Evolutionary conservation across 2,888 invertebrate genomes (phyloP).

Genomic region (Conus canariensis): DNA sequence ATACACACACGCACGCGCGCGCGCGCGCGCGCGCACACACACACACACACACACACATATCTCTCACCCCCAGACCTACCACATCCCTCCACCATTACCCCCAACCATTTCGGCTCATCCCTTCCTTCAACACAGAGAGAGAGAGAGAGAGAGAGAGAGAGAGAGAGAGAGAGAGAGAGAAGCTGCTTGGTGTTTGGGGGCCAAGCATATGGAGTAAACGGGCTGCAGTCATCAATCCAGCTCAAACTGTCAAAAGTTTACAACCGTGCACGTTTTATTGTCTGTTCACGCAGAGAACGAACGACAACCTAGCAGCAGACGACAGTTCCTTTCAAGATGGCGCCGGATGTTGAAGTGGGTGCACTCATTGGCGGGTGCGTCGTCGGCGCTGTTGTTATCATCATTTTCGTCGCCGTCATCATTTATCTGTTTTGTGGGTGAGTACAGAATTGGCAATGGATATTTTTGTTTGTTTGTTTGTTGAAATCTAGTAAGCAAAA

Average conservation of each 20-base stretch:
- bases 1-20: background rate
- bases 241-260: too few species aligned
- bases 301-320: slow-evolving; percentile 13
- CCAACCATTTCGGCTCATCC: background rate
- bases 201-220: too few species aligned
- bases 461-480: too few species aligned
- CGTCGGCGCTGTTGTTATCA: slow-evolving; percentile 60
- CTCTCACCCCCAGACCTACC: background rate
- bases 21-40: background rate
- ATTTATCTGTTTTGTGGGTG: slow-evolving; percentile 63
- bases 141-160: too few species aligned
- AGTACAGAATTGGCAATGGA: slow-evolving; percentile 42
- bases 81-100: background rate
- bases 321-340: slow-evolving; percentile 34
- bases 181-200: too few species aligned
- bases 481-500: too few species aligned
- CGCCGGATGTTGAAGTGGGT: slow-evolving; percentile 32
- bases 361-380: slow-evolving; percentile 64
- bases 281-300: background rate
- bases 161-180: too few species aligned
- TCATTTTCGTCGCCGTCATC: slow-evolving; percentile 57
- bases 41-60: background rate
- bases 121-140: background rate
- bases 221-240: too few species aligned
- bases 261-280: background rate